Base-by-base conservation (phyloP, 2,888 invertebrate genomes). In the Zaprionus lineosus region DNA sequence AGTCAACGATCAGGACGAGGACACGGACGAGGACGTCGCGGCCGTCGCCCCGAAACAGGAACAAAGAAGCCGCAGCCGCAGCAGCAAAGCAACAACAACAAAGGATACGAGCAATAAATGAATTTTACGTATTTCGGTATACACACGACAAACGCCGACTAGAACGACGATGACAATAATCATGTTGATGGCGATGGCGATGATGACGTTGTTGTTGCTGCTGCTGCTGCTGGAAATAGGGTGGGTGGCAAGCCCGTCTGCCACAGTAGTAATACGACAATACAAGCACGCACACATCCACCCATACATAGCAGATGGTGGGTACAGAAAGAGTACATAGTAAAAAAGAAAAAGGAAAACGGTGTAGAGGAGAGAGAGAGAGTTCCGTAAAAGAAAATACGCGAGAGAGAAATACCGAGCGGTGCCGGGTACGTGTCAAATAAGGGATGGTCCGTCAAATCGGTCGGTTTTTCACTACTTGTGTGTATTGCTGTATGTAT, bases 101-200 rank as follows among this genome's bases (percentile, higher is more conserved):
- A 75, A 57, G 72, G 56, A 78, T 70, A 67, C 73, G 57, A 71
- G 81, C 62, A 66, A 73, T 77, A 83, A 83, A 71, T 79, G 76
- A 83, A 84, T 75, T 84, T 83, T 67, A 72, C 73, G 70, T 75
- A 79, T 84, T 81, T 82, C 79, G 72, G 84, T 84, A 78, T 86
- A 84, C 86, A 84, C 84, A 86, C 83, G 72, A 84, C 72, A 84
- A 78, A 62, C 34, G 67, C 82, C 82, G 77, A 77, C 74, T 48
- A 60, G 56, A 40, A 57, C 61, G 60, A 15, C 8, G 60, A 51
- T 11, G 48, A 46, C 12, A 56, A 46, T 16, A 51, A 39, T 16
- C 44, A 19, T 31, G 48, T 47, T 18, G 36, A 9, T 36, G 34
- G 16, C 41, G 56, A 37, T 28, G 63, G 37, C 33, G 37, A 67